These are phyloP conservation scores for Falcunculus frontatus DNA, from an alignment of 2,113 vertebrate genomes.

Conservation along the genomic window DNA sequence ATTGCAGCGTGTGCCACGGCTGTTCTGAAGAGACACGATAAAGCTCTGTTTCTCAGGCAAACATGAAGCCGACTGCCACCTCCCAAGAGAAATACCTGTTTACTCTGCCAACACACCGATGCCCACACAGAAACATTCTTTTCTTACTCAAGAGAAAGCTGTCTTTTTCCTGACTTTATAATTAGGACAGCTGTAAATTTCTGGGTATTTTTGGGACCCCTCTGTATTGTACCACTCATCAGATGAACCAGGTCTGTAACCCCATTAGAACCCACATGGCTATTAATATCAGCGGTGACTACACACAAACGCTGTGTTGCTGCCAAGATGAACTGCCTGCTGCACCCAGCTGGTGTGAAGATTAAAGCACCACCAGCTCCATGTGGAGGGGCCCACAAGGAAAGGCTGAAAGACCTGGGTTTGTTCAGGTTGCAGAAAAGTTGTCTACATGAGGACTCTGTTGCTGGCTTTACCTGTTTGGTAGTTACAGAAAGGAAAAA, in stretches of 20 bases:
- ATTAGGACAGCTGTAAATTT: not conserved
- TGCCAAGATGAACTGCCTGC: not conserved
- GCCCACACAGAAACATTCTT: not conserved
- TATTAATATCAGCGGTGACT: not conserved
- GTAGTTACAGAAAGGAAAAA: not conserved
- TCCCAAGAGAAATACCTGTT: not conserved
- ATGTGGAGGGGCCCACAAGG: fast-evolving
- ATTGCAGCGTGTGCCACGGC: fast-evolving
- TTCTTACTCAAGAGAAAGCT: not conserved
- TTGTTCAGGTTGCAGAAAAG: not conserved
- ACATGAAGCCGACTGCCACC: not conserved
- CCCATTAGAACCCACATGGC: not conserved
- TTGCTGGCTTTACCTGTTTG: not conserved
- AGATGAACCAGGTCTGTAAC: not conserved
- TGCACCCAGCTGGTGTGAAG: not conserved
- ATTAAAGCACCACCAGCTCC: not conserved
- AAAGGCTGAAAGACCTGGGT: not conserved
- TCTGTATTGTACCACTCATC: not conserved
- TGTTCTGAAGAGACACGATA: not conserved
- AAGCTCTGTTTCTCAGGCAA: not conserved
- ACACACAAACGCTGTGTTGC: fast-evolving
- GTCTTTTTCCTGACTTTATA: not conserved
- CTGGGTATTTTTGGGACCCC: not conserved
- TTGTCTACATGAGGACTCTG: not conserved
- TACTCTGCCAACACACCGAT: not conserved